A percentile compares a stretch with the other conserved stretches of the same genome.
Conservation (phyloP, 1,140 invertebrate species). For the Ganaspis sp. region DNA sequence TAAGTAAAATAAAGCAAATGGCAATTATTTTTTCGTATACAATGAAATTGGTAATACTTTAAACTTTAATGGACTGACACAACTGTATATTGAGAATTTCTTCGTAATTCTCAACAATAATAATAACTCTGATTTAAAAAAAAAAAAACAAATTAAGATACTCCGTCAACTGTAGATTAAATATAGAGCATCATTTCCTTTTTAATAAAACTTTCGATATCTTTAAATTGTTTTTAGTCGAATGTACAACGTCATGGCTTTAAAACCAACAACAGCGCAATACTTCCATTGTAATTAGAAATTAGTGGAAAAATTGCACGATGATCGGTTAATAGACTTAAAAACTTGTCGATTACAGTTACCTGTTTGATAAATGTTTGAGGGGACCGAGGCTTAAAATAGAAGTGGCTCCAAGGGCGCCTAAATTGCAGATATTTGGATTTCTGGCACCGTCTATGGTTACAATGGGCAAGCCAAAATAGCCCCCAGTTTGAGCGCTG, state of each 20-base stretch:
- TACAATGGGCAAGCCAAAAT: slow-evolving; percentile 85
- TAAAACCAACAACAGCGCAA: neutral
- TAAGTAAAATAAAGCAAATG: neutral
- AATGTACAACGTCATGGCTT: slow-evolving; percentile 31
- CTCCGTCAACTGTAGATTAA: neutral
- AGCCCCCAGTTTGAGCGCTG: slow-evolving; percentile 79
- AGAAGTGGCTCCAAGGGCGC: slow-evolving; percentile 81
- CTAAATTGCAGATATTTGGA: slow-evolving; percentile 78
- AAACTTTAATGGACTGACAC: neutral
- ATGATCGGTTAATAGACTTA: neutral
- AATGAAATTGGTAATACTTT: neutral
- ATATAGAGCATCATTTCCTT: neutral
- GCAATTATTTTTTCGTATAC: neutral
- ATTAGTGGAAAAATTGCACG: slow-evolving; percentile 34
- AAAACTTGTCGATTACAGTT: slow-evolving; percentile 60
- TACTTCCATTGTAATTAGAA: neutral
- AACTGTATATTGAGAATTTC: neutral
- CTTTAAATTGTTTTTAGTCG: neutral
- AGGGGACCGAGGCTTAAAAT: slow-evolving; percentile 83
- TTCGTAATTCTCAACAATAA: neutral
- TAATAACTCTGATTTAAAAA: neutral
- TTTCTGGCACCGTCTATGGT: slow-evolving; percentile 81
- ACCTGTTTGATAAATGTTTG: slow-evolving; percentile 79
- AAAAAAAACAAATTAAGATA: neutral
- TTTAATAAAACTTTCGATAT: neutral